Conservation (phyloP, 2,797 vertebrate species). For the Tadarida brasiliensis region DNA sequence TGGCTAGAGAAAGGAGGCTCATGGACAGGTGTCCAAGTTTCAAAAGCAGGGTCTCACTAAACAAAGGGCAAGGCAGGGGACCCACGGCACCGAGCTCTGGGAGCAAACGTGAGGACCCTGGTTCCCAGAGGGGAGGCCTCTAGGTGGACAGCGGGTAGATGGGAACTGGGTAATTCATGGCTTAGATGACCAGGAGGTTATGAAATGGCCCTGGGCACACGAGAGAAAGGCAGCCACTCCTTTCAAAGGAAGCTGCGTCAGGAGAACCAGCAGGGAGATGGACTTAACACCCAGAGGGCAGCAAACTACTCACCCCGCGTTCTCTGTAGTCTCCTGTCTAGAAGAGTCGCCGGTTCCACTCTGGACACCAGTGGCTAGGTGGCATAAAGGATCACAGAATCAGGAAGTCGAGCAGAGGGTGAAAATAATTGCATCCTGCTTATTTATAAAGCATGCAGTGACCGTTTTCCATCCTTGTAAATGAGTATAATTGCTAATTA, state of each 20-base stretch:
- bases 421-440: conserved; percentile 10
- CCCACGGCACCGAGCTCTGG: background rate
- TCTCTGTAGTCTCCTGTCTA: background rate
- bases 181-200: background rate
- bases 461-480: conserved; percentile 15
- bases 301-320: background rate
- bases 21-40: background rate
- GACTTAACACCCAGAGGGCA: background rate
- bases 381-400: conserved; percentile 16
- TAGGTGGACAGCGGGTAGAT: background rate
- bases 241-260: background rate
- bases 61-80: background rate
- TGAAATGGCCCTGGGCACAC: background rate
- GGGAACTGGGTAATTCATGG: background rate
- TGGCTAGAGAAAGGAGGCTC: background rate
- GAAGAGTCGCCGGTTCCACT: background rate
- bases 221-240: background rate
- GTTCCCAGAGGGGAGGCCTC: background rate
- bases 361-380: background rate
- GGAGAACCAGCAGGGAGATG: background rate
- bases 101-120: background rate
- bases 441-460: background rate
- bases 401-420: background rate
- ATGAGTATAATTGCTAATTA: background rate
- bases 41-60: conserved; percentile 26